Evolutionary conservation across 2,113 vertebrate genomes (phyloP), one percentile per base, ranked within the genome.

Genomic region (Eulacestoma nigropectus): DNA sequence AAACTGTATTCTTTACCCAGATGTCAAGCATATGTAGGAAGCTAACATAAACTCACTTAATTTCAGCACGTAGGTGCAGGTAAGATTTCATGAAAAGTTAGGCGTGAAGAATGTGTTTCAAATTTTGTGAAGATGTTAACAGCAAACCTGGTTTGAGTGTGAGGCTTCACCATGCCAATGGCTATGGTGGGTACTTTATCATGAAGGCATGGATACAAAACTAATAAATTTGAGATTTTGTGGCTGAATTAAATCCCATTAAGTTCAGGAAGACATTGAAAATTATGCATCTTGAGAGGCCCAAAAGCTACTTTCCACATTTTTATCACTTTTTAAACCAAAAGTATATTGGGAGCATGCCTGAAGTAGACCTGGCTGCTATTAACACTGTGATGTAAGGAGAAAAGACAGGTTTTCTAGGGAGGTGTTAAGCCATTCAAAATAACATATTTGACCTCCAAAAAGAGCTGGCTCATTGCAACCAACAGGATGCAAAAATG

Each of bases 401-500:
- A 39, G 47, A 64, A 59, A 79, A 77, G 42, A 30, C 14, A 90
- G 33, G 11, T 77, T 88, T 95, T 70, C 33, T 57, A 44, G 33
- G 18, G 33, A 94, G 86, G 59, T 90, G 75, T 88, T 93, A 85
- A 94, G 53, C 52, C 46, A 84, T 80, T 86, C 72, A 80, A 94
- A 97, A 90, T 55, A 95, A 53, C 14, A 22, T 67, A 85, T 62
- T 62, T 81, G 56, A 74, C 76, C 86, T 95, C 67, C 50, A 86
- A 33, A 91, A 90, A 57, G 21, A 77, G 56, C 57, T 93, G 72
- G 33, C 55, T 74, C 19, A 8, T 81, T 7, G 0, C 50, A 77
- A 47, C 68, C 64, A 89, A 90, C 91, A 92, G 91, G 94, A 92
- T 95, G 56, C 84, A 87, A 70, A 93, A 88, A 84, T 26, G 42